Base-by-base conservation (phyloP, 2,797 vertebrate genomes). In the Clarias fuscus region DNA sequence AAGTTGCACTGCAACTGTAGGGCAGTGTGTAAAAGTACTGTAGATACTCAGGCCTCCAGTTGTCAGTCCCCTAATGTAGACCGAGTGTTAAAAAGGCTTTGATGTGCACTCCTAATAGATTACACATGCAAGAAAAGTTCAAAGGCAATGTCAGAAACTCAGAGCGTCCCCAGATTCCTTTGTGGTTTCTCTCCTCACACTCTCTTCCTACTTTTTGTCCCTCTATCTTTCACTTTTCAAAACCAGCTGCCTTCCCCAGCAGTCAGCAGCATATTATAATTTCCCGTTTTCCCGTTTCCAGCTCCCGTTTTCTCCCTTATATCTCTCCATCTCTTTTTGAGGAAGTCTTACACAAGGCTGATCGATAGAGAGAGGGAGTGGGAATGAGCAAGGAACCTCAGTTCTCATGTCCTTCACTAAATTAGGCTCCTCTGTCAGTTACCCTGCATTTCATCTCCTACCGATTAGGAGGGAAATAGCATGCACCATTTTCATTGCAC, bases 351-450 rank as follows among this genome's bases (percentile, higher is more conserved):
- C 89, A 76, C 85, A 76, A 84, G 75, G 78, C 86, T 90, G 89
- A 94, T 94, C 92, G 91, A 94, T 94, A 90, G 88, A 91, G 86
- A 53, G 76, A 84, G 84, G 82, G 81, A 88, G 86, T 77, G 18
- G 81, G 24, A 70, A 86, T 84, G 24, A 72, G 91, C 88, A 86
- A 88, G 48, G 85, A 85, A 85, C 84, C 83, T 82, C 73, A 75
- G 27, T 75, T 92, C 90, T 90, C 86, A 85, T 87, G 89, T 93
- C 89, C 89, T 85, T 91, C 88, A 37, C 91, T 91, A 93, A 94
- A 94, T 93, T 92, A 92, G 91, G 89, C 89, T 88, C 71, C 87
- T 90, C 92, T 87, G 78, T 92, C 92, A 92, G 88, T 89, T 82
- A 84, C 90, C 91, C 89, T 67, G 67, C 24, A 84, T 93, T 95